Evolutionary conservation across 2,113 vertebrate species (phyloP).

Genomic region (Gymnorhina tibicen): DNA sequence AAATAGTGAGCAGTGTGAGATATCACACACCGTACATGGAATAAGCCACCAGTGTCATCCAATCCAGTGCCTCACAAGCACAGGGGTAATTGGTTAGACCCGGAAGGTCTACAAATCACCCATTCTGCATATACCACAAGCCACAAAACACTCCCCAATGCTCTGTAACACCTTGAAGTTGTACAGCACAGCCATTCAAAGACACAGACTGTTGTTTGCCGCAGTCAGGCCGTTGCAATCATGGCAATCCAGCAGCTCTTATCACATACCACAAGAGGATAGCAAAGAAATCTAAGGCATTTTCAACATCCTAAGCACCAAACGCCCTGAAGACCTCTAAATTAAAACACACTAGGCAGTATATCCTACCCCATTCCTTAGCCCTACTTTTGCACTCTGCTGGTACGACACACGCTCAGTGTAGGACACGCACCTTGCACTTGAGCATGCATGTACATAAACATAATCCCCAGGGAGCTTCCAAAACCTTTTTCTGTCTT

Average conservation of each 20-base stretch:
- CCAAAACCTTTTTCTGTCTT: background rate
- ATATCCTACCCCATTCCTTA: background rate
- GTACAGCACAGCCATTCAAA: background rate
- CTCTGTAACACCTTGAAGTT: background rate
- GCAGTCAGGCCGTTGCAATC: background rate
- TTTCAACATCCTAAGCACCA: background rate
- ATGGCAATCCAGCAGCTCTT: background rate
- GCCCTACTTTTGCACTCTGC: background rate
- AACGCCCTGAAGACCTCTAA: background rate
- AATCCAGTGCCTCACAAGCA: background rate
- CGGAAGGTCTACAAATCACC: background rate
- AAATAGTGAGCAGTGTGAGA: background rate
- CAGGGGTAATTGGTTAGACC: background rate
- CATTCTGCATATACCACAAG: background rate
- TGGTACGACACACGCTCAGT: background rate
- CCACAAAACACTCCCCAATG: conserved; percentile 12
- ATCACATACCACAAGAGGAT: background rate
- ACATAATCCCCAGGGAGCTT: background rate
- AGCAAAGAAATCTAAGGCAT: background rate
- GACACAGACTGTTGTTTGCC: background rate
- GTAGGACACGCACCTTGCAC: background rate
- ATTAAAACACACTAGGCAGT: background rate
- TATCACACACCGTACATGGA: background rate
- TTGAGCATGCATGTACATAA: background rate
- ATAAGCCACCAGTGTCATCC: background rate